Base-by-base conservation (phyloP, 1,140 invertebrate species). In the Lordiphosa stackelbergi region DNA sequence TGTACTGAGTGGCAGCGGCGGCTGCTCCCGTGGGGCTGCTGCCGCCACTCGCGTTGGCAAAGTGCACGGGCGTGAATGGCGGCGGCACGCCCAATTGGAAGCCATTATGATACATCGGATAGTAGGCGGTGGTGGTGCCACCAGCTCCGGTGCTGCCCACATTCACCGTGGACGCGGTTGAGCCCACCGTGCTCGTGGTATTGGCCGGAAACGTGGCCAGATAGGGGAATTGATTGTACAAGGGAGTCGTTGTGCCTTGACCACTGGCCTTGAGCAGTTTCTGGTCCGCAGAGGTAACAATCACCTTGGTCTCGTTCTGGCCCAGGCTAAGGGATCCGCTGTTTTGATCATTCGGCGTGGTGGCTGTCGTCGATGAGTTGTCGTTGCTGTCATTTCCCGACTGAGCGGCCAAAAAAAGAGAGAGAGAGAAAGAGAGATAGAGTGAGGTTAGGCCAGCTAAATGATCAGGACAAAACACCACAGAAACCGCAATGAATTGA, bases 81-180 rank as follows among this genome's bases (percentile, higher is more conserved):
- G 85, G 85, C 42, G 85, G 85, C 35, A 87, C 85, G 5, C 78
- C 79, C 35, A 87, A 37, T 45, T 87, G 85, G 70, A 87, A 87
- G 69, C 85, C 85, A 72, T 87, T 87, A 46, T 86, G 85, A 68
- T 87, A 87, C 85, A 87, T 87, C n/a, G 85, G 85, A 75, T 87
- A 87, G 41, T 87, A 87, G 24, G 78, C 61, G 13, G 79, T 66
- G 8, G 78, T 61, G 11, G 77, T 53, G 6, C 72, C 68, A 3
- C 43, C 58, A 7, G 51, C 31, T 4, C 34, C 53, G 2, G 45
- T 13, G 1, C 52, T 55, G 3, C 37, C 38, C 8, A 63, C 63
- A 0, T 66, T 74, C 3, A 65, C 70, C 36, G 61, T 43, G n/a
- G 64, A 52, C 4, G 47, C 46, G 24, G 63, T 62, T 5, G 78